Evolutionary conservation across 2,113 vertebrate species (phyloP), one percentile per base, ranked within the genome.

Genomic region (Natator depressus): DNA sequence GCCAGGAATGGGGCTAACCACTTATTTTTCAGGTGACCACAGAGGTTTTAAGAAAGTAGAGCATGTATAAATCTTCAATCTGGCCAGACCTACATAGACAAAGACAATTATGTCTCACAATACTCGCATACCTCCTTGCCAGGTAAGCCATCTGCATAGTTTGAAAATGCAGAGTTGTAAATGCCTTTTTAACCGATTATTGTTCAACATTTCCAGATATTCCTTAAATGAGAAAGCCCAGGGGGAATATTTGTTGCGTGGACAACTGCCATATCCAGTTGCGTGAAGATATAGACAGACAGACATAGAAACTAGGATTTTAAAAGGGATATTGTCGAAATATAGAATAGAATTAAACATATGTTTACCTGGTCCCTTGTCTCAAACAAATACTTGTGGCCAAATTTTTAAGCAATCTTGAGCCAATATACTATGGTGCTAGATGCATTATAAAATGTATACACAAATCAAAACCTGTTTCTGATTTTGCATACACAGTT

Each of bases 361-460:
- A 47, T 3, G 46, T 7, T 14, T 82, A 82, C 49, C 3, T 2
- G 62, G 46, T 65, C 27, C 7, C 6, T 0, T 72, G 38, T 3
- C 46, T 75, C 72, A 51, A 80, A 5, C 7, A 69, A 69, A 35
- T 13, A 69, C 31, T 62, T 31, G 55, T 62, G 1, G 2, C 6
- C 53, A 38, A 50, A 53, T 20, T 93, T 88, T 87, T 50, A 80
- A 83, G 62, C 49, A 53, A 2, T 31, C 69, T 92, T 75, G 88
- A 62, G 50, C 38, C 53, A 78, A 20, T 10, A 76, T n/a, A 75
- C 82, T 31, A 55, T 1, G 57, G 57, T 53, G 54, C 35, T 94
- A 82, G 47, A 62, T 55, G 42, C 6, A 14, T 82, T 46, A 91
- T 81, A 92, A 17, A 38, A 82, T 76, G 0, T 0, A 76, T 0